Evolutionary conservation across 2,113 vertebrate genomes (phyloP), one percentile per base, ranked within the genome.

Genomic region (Ovis canadensis): DNA sequence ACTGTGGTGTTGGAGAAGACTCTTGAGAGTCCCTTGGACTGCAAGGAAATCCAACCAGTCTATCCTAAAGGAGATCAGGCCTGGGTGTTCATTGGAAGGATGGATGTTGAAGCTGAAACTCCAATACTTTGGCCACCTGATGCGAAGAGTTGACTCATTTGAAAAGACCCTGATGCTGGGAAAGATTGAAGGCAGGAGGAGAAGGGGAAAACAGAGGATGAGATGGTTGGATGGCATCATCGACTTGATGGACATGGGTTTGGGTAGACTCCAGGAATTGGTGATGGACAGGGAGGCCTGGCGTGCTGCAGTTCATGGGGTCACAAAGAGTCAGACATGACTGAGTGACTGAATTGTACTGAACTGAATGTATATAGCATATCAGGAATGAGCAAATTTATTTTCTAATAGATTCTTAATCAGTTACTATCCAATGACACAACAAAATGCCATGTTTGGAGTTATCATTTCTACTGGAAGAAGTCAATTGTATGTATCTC

Each of bases 321-420:
- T 23, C 0, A 0, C 64, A 71, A 71, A 23, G 19, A 71, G 64
- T 71, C 5, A 3, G 64, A 71, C n/a, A 71, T 0, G 0, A 71
- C 64, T 71, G 64, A 71, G n/a, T 5, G 1, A 23, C 64, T 12
- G n/a, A 71, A 60, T 12, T 60, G 2, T 27, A 67, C 62, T 67
- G 16, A 64, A 64, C 15, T 64, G 62, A 48, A 40, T 3, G 12
- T 71, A 15, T 21, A 23, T 13, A 81, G 9, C 21, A 40, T 25
- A 52, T 77, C 45, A 43, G 31, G 45, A 57, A 86, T 52, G 45
- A 67, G 48, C 43, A 57, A 54, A 16, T 77, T 17, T 43, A 81
- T 77, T 67, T 78, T 43, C 62, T 40, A 57, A 83, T 33, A 74
- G 78, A 48, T 50, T 19, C 6, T 55, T 59, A 78, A 36, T 52